These are phyloP conservation scores for Aphodius sticticus DNA, from an alignment of 2,888 invertebrate genomes.

Conservation along the genomic window DNA sequence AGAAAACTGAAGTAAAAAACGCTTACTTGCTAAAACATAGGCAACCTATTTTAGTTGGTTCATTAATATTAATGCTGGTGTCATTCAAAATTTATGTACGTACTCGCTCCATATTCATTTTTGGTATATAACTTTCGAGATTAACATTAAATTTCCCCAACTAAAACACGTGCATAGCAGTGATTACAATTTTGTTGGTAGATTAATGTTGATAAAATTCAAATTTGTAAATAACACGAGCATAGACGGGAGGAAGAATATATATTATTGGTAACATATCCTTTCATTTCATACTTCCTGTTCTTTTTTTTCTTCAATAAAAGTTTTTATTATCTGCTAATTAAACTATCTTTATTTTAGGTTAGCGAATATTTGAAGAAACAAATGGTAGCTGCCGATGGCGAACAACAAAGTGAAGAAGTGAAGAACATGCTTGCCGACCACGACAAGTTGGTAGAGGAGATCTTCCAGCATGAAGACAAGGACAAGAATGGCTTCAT, in stretches of 20 bases:
- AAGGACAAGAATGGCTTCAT: slow-evolving; percentile 96
- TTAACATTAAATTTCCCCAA: not conserved
- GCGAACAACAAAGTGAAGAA: slow-evolving; percentile 76
- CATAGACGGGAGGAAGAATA: too few species aligned
- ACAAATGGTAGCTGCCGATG: slow-evolving; percentile 87
- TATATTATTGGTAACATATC: too few species aligned
- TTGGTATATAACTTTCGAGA: not conserved
- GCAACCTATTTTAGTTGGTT: not conserved
- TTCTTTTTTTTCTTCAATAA: not conserved
- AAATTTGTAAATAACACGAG: too few species aligned
- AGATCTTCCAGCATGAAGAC: slow-evolving; percentile 97
- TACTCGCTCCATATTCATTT: not conserved
- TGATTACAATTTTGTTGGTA: not conserved
- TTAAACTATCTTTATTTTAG: slow-evolving; percentile 61
- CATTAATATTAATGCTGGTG: not conserved
- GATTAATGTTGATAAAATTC: not conserved
- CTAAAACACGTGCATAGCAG: not conserved
- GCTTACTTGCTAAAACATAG: not conserved
- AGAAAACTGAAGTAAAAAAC: not conserved
- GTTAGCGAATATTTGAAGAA: slow-evolving; percentile 92
- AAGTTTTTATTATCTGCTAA: not conserved
- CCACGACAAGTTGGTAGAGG: slow-evolving; percentile 93
- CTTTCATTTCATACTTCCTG: not conserved
- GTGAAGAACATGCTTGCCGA: slow-evolving; percentile 84
- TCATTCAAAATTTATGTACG: not conserved